These are phyloP conservation scores for Lepas anatifera DNA, from an alignment of 2,888 invertebrate species.

Conservation along the genomic window DNA sequence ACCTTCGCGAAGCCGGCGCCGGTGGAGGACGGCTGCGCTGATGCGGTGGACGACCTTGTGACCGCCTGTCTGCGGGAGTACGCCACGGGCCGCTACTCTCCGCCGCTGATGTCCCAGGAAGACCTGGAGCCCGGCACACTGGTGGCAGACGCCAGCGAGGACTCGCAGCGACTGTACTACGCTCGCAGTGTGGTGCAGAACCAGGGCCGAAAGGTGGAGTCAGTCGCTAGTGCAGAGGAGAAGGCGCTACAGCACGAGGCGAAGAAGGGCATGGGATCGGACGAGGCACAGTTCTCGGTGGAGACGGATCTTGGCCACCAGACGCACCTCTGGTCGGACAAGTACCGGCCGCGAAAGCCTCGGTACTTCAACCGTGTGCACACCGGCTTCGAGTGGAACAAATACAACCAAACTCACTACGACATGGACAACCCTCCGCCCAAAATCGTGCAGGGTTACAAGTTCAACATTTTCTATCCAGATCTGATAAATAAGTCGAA, in stretches of 20 bases:
- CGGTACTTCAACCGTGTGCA: slow-evolving; percentile 93
- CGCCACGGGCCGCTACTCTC: slow-evolving; percentile 71
- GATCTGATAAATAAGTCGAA: slow-evolving; percentile 88
- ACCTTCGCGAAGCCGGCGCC: neutral
- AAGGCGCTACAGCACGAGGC: slow-evolving; percentile 64
- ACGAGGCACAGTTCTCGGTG: slow-evolving; percentile 84
- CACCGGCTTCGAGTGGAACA: slow-evolving; percentile 99
- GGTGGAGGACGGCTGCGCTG: neutral
- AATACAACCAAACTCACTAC: slow-evolving; percentile 99
- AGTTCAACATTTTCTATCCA: slow-evolving; percentile 99
- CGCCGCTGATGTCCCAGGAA: slow-evolving; percentile 47
- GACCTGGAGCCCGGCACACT: slow-evolving; percentile 64
- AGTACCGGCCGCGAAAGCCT: slow-evolving; percentile 93
- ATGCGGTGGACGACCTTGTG: slow-evolving; percentile 13
- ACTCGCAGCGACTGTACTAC: slow-evolving; percentile 57
- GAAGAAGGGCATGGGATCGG: slow-evolving; percentile 65
- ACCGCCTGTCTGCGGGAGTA: slow-evolving; percentile 51
- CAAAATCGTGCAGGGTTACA: slow-evolving; percentile 99
- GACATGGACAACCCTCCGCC: slow-evolving; percentile 99
- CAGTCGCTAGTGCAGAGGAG: slow-evolving; percentile 45
- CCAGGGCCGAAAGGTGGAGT: slow-evolving; percentile 25
- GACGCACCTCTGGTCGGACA: slow-evolving; percentile 92
- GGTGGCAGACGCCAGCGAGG: slow-evolving; percentile 61
- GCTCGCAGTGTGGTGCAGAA: slow-evolving; percentile 15
- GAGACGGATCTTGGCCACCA: slow-evolving; percentile 74